Evolutionary conservation across 2,888 invertebrate species (phyloP).

Genomic region (Heteropelma amictum): DNA sequence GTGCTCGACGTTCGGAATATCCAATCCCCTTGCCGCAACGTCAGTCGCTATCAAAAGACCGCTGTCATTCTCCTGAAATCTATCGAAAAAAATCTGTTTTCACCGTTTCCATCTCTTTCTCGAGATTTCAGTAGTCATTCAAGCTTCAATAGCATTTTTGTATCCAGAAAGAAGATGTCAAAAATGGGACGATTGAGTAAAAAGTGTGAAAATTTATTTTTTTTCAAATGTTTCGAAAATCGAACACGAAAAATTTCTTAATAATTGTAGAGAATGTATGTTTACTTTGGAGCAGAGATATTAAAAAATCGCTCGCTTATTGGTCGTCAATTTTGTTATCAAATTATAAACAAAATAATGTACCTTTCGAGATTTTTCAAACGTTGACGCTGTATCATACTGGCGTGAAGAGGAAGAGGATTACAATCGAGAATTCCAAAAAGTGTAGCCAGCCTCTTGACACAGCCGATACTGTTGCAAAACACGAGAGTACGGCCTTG

Average conservation of each 20-base stretch:
- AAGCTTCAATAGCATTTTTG: too few relatives aligned
- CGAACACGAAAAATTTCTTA: too few relatives aligned
- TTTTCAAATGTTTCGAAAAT: too few relatives aligned
- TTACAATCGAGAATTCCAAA: constrained; percentile 85
- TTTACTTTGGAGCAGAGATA: too few relatives aligned
- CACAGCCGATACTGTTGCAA: constrained; percentile 95
- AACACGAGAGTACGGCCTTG: constrained; percentile 96
- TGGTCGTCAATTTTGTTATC: too few relatives aligned
- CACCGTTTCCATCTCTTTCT: background rate
- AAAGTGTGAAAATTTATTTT: too few relatives aligned
- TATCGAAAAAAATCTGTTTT: constrained; percentile 65
- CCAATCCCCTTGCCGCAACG: constrained; percentile 97
- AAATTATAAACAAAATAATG: background rate
- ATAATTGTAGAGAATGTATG: too few relatives aligned
- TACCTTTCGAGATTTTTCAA: constrained; percentile 94
- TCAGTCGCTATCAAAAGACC: constrained; percentile 95
- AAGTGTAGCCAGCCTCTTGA: constrained; percentile 87
- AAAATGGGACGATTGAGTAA: too few relatives aligned
- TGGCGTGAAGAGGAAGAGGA: constrained; percentile 89
- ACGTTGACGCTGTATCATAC: constrained; percentile 96
- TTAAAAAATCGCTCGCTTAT: too few relatives aligned
- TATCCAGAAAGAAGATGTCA: too few relatives aligned
- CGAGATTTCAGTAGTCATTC: background rate
- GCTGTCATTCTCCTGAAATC: constrained; percentile 85
- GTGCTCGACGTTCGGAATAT: constrained; percentile 95